phyloP scores from a whole-genome alignment of 2,797 vertebrate genomes.

The Gobionotothen gibberifrons region DNA sequence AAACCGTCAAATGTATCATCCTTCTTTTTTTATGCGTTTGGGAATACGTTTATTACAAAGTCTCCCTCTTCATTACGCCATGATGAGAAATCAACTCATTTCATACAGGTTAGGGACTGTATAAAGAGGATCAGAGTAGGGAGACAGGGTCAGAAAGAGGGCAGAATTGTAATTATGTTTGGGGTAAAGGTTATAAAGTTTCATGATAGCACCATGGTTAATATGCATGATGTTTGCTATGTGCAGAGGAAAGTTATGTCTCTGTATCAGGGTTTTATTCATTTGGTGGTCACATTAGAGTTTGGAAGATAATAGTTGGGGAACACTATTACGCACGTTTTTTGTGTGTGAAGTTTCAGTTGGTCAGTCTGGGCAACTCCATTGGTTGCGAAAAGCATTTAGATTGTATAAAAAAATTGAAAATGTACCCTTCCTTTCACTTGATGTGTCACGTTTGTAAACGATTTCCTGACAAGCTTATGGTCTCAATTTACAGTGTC shows the following conservation, averaged over 20 bases:
- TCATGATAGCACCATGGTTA: background rate
- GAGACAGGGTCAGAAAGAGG: background rate
- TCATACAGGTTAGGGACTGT: background rate
- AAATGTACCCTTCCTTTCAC: too few relatives aligned
- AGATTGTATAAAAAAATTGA: too few relatives aligned
- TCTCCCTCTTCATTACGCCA: background rate
- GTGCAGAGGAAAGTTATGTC: background rate
- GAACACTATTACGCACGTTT: background rate
- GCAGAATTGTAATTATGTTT: background rate
- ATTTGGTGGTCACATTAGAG: background rate
- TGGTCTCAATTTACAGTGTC: too few relatives aligned
- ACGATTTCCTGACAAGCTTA: too few relatives aligned
- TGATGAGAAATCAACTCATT: constrained; percentile 7
- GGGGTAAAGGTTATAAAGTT: background rate
- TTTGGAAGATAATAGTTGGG: background rate
- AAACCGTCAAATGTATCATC: background rate
- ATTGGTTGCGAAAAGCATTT: too few relatives aligned
- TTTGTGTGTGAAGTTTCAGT: too few relatives aligned
- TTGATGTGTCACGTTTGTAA: too few relatives aligned
- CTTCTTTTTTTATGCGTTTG: background rate
- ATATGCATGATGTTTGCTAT: background rate
- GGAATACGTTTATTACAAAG: background rate
- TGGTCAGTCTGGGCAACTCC: too few relatives aligned
- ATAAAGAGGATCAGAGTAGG: background rate
- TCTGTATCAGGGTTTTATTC: background rate